Evolutionary conservation across 1,140 invertebrate species (phyloP).

Genomic region (Drosophila takahashii): DNA sequence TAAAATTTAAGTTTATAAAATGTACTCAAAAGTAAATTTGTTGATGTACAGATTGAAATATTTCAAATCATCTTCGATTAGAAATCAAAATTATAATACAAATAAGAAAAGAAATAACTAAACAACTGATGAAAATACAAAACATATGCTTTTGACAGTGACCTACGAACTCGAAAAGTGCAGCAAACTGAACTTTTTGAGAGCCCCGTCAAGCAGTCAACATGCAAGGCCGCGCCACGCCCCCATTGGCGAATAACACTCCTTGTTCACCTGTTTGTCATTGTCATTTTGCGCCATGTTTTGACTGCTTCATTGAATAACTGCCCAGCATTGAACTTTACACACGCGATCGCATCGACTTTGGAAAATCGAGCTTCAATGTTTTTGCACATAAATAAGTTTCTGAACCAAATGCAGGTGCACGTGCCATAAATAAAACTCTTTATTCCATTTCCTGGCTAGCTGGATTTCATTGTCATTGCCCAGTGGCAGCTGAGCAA

Average conservation of each 20-base stretch:
- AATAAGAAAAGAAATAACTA: not conserved
- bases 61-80: no score
- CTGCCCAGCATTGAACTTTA: conserved; percentile 61
- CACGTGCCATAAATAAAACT: conserved; percentile 58
- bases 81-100: no score
- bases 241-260: conserved; percentile 8
- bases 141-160: conserved; percentile 35
- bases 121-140: not conserved
- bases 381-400: conserved; percentile 26
- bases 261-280: conserved; percentile 47
- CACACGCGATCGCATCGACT: conserved; percentile 27
- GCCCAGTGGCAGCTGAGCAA: conserved; percentile 65
- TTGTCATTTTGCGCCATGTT: conserved; percentile 67
- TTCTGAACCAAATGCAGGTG: conserved; percentile 39
- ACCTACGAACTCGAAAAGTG: conserved; percentile 58
- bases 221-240: conserved; percentile 60
- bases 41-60: no score
- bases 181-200: conserved; percentile 33
- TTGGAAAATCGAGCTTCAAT: conserved; percentile 14
- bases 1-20: not conserved
- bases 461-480: conserved; percentile 4
- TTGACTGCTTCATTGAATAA: conserved; percentile 68
- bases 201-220: conserved; percentile 49
- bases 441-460: conserved; percentile 39
- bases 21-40: not conserved